Conservation (phyloP, 2,888 invertebrate species). For the Chromoteleia sp. region DNA sequence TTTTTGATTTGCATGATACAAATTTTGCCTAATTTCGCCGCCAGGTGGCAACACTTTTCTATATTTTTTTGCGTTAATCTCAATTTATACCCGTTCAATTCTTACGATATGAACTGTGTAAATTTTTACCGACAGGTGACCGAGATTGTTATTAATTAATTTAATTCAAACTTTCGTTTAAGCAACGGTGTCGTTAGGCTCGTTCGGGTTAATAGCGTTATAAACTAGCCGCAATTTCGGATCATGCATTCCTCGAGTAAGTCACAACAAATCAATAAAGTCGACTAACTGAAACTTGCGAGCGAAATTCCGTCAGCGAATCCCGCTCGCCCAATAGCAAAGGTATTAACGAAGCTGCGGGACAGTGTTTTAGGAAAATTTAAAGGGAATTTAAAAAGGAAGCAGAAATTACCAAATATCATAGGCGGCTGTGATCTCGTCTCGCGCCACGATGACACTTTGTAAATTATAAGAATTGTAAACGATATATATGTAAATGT, state of each 20-base stretch:
- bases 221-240: slow-evolving; percentile 28
- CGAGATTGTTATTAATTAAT: too few relatives aligned
- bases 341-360: slow-evolving; percentile 35
- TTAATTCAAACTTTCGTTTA: too few relatives aligned
- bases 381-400: neutral
- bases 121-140: too few relatives aligned
- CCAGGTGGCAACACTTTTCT: neutral
- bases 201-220: slow-evolving; percentile 36
- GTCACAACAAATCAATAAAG: neutral
- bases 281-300: neutral
- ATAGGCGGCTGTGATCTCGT: slow-evolving; percentile 47
- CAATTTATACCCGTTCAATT: too few relatives aligned
- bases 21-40: neutral
- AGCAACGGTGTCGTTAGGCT: slow-evolving; percentile 20
- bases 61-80: too few relatives aligned
- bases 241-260: slow-evolving; percentile 10
- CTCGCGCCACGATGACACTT: slow-evolving; percentile 27
- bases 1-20: too few relatives aligned
- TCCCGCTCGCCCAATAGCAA: neutral
- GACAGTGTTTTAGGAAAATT: slow-evolving; percentile 40
- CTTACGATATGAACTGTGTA: too few relatives aligned
- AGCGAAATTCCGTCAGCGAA: neutral
- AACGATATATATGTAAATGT: slow-evolving; percentile 18
- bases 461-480: slow-evolving; percentile 19
- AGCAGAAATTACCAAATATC: slow-evolving; percentile 3